Conservation (phyloP, 1,140 invertebrate genomes). For the Sminthurinus signatus region DNA sequence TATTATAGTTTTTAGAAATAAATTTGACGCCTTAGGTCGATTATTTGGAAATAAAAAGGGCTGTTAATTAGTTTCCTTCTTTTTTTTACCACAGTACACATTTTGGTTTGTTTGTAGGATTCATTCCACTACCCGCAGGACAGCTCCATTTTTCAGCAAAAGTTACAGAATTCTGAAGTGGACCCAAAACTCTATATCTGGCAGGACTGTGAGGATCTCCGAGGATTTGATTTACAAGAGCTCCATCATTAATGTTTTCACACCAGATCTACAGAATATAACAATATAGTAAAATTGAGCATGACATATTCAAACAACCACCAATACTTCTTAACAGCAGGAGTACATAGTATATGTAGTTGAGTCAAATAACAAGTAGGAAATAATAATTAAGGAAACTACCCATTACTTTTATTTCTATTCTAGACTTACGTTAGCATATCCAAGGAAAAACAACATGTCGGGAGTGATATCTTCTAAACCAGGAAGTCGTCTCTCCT, state of each 20-base stretch:
- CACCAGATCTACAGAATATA: constrained; percentile 39
- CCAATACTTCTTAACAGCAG: background rate
- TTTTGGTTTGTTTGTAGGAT: constrained; percentile 47
- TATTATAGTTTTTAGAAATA: too few relatives aligned
- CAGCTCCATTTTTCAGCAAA: constrained; percentile 54
- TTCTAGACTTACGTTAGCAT: constrained; percentile 53
- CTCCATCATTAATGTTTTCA: constrained; percentile 39
- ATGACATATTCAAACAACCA: background rate
- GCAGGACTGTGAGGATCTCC: constrained; percentile 40
- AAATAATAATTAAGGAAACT: too few relatives aligned
- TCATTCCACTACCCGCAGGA: constrained; percentile 49
- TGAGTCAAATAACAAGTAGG: background rate
- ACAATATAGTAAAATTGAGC: background rate
- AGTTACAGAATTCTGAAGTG: constrained; percentile 47
- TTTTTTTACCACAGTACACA: constrained; percentile 19
- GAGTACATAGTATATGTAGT: background rate
- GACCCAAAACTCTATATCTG: constrained; percentile 52
- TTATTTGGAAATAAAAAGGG: too few relatives aligned
- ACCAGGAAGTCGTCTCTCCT: constrained; percentile 58
- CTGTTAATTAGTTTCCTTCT: too few relatives aligned
- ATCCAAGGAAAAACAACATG: constrained; percentile 55
- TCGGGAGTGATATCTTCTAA: constrained; percentile 61
- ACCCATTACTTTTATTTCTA: too few relatives aligned
- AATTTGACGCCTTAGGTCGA: too few relatives aligned
- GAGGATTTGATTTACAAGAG: constrained; percentile 32